A percentile compares a stretch with the other conserved stretches of the same genome.
Conservation (phyloP, 37 sponge, comb jelly and placozoan genomes). For the Diacarnus erythraeanus region DNA sequence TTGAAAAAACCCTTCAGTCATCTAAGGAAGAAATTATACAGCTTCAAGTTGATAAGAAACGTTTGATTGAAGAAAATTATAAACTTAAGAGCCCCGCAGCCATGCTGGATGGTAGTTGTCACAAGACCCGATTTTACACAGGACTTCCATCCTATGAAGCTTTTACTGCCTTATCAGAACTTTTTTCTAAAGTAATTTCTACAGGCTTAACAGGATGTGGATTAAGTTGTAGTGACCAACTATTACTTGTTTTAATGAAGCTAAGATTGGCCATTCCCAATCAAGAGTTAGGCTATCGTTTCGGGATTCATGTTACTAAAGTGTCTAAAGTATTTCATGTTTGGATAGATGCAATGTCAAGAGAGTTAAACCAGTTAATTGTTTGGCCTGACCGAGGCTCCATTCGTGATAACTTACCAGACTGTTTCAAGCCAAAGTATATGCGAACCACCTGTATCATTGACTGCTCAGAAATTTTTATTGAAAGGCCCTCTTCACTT, state of each 20-base stretch:
- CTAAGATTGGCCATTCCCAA: slow-evolving; percentile 3
- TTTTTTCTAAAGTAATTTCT: too few species aligned
- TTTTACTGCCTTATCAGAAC: too few species aligned
- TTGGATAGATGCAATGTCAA: slow-evolving; percentile 25
- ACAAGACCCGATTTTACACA: too few species aligned
- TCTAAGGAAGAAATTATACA: too few species aligned
- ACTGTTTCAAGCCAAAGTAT: slow-evolving; percentile 23
- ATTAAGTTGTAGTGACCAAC: too few species aligned
- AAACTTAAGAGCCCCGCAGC: too few species aligned
- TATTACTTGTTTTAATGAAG: slow-evolving; percentile 43
- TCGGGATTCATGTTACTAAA: slow-evolving; percentile 10
- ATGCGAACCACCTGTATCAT: slow-evolving; percentile 25
- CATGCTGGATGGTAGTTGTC: too few species aligned
- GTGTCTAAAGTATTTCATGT: background rate
- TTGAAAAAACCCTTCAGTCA: too few species aligned
- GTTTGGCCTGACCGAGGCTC: slow-evolving; percentile 28
- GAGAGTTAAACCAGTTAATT: slow-evolving; percentile 4
- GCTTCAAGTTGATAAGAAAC: too few species aligned
- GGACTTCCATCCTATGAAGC: too few species aligned
- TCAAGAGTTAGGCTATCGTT: slow-evolving; percentile 25
- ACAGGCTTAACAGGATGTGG: too few species aligned
- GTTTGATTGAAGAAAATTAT: too few species aligned
- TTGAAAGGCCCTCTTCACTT: slow-evolving; percentile 30
- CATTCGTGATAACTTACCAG: slow-evolving; percentile 32
- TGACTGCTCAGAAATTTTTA: slow-evolving; percentile 59